phyloP scores from a whole-genome alignment of 2,888 invertebrate species.

The Drosophila putrida region DNA sequence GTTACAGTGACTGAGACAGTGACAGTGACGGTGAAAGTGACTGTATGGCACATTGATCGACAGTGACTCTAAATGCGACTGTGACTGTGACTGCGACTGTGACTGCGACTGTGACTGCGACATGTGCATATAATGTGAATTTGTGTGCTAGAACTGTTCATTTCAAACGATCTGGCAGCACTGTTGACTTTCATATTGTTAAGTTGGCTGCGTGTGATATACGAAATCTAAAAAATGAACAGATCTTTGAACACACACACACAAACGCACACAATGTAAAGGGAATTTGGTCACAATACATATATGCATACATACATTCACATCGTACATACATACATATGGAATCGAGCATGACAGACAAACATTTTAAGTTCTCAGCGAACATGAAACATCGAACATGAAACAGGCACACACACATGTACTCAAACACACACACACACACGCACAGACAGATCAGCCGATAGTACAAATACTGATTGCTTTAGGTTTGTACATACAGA shows the following conservation, averaged over 20 bases:
- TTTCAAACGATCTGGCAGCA: constrained; percentile 14
- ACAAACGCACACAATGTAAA: constrained; percentile 7
- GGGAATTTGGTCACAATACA: neutral
- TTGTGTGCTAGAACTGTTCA: constrained; percentile 29
- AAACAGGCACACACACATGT: neutral
- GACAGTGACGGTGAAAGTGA: constrained; percentile 25
- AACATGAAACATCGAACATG: constrained; percentile 18
- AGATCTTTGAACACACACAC: constrained; percentile 12
- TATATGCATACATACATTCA: constrained; percentile 10
- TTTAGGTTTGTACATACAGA: constrained; percentile 28
- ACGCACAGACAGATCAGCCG: constrained; percentile 43
- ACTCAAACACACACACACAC: neutral
- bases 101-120: constrained; percentile 16
- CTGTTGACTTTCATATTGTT: neutral
- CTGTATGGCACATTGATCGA: constrained; percentile 19
- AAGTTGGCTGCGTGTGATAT: constrained; percentile 9
- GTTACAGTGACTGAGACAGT: constrained; percentile 29
- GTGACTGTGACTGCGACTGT: constrained; percentile 28
- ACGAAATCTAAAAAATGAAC: constrained; percentile 8
- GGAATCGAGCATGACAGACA: constrained; percentile 7
- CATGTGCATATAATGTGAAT: constrained; percentile 28
- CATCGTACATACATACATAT: neutral
- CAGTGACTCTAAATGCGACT: constrained; percentile 28
- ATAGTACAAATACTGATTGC: constrained; percentile 58
- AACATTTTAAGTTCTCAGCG: constrained; percentile 6